These are phyloP conservation scores for Muschampia staudingeri DNA, from an alignment of 2,888 invertebrate genomes.

Conservation along the genomic window DNA sequence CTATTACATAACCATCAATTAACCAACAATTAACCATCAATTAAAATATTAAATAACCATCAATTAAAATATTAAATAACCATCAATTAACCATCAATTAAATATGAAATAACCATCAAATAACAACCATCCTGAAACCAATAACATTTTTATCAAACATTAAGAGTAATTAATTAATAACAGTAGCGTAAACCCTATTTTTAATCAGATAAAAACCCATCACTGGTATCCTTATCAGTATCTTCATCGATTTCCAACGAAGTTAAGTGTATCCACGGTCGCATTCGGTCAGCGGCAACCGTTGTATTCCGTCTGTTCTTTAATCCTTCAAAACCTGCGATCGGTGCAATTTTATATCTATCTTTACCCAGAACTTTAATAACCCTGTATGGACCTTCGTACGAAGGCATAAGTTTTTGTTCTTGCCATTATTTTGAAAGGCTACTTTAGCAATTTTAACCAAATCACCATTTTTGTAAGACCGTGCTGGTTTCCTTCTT, in stretches of 20 bases:
- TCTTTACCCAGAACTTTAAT: background rate
- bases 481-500: background rate
- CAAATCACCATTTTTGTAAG: background rate
- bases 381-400: background rate
- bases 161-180: too few species aligned
- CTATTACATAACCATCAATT: too few species aligned
- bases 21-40: too few species aligned
- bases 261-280: background rate
- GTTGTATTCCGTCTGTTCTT: background rate
- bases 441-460: background rate
- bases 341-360: background rate
- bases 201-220: too few species aligned
- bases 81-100: too few species aligned
- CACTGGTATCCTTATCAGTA: too few species aligned
- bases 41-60: too few species aligned
- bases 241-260: background rate
- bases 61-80: too few species aligned
- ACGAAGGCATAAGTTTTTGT: background rate
- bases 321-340: background rate
- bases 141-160: too few species aligned
- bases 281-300: background rate
- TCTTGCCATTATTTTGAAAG: background rate
- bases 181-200: too few species aligned
- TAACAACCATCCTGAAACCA: too few species aligned
- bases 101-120: too few species aligned